Percentiles rank a stretch among this genome's conserved stretches.
These are phyloP conservation scores for Sebastes hubbsi DNA, from an alignment of 2,797 vertebrate genomes.

Conservation along the genomic window DNA sequence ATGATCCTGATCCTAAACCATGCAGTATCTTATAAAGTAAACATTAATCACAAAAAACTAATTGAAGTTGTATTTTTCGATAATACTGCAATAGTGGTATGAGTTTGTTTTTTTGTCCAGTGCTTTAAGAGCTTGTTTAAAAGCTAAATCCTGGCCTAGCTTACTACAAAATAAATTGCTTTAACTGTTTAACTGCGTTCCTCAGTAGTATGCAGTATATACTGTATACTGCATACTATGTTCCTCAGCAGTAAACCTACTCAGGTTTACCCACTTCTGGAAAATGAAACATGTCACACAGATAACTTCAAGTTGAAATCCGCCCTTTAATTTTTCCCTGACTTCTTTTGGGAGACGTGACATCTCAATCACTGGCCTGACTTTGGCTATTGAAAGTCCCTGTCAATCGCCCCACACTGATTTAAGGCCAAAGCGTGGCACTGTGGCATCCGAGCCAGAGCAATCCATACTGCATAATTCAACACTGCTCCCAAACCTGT, in stretches of 20 bases:
- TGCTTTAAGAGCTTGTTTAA: too few relatives aligned
- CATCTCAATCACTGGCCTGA: conserved; percentile 56
- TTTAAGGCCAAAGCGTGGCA: conserved; percentile 63
- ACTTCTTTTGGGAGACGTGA: conserved; percentile 51
- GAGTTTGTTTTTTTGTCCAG: too few relatives aligned
- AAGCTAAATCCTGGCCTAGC: too few relatives aligned
- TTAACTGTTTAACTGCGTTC: too few relatives aligned
- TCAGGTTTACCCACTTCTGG: conserved; percentile 15
- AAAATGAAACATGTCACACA: conserved; percentile 25
- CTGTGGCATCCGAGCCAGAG: conserved; percentile 50
- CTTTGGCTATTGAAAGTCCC: conserved; percentile 61
- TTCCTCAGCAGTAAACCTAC: not conserved
- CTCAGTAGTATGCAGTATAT: too few relatives aligned
- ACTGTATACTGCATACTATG: not conserved
- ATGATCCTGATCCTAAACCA: too few relatives aligned
- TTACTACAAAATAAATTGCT: too few relatives aligned
- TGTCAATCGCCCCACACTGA: conserved; percentile 65
- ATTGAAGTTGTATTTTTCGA: too few relatives aligned
- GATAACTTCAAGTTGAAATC: conserved; percentile 34
- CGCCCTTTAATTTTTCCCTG: conserved; percentile 53
- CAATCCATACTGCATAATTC: conserved; percentile 78
- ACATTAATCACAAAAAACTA: too few relatives aligned
- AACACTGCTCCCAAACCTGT: conserved; percentile 71
- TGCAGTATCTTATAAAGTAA: too few relatives aligned
- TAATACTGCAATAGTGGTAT: too few relatives aligned